A percentile compares a stretch with the other conserved stretches of the same genome.
Evolutionary conservation across 2,888 invertebrate genomes (phyloP).

Genomic region (Hydriomena furcata): DNA sequence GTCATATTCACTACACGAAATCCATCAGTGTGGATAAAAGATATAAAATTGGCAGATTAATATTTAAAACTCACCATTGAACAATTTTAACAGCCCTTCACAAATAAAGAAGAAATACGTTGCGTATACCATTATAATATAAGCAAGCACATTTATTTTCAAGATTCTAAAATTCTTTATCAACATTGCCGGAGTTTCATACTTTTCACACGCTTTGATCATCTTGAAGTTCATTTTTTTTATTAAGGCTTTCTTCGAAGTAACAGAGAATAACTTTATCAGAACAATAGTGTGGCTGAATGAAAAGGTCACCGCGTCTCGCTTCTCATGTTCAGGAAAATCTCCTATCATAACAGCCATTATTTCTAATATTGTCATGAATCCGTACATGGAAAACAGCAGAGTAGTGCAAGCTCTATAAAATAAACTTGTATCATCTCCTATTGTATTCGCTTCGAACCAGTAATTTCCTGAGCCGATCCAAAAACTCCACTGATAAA

Average conservation of each 20-base stretch:
- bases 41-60: no score
- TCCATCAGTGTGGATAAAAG: no score
- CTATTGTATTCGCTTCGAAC: conserved; percentile 57
- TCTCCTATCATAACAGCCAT: conserved; percentile 60
- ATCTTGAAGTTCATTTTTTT: conserved; percentile 58
- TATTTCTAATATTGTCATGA: conserved; percentile 67
- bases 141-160: conserved; percentile 62
- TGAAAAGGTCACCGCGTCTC: conserved; percentile 66
- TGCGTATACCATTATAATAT: conserved; percentile 55
- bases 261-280: conserved; percentile 62
- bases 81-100: conserved; percentile 64
- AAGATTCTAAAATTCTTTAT: conserved; percentile 59
- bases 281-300: conserved; percentile 69
- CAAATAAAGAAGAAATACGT: conserved; percentile 57
- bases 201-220: conserved; percentile 54
- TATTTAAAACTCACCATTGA: conserved; percentile 46
- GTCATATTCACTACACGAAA: neutral
- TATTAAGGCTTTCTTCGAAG: conserved; percentile 55
- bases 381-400: conserved; percentile 54
- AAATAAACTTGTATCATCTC: conserved; percentile 52
- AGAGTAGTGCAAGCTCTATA: conserved; percentile 52
- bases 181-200: conserved; percentile 57
- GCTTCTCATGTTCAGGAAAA: conserved; percentile 68
- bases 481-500: conserved; percentile 57
- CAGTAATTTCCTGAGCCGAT: conserved; percentile 71